phyloP scores from a whole-genome alignment of 1,140 invertebrate genomes.

The Homalodisca vitripennis region DNA sequence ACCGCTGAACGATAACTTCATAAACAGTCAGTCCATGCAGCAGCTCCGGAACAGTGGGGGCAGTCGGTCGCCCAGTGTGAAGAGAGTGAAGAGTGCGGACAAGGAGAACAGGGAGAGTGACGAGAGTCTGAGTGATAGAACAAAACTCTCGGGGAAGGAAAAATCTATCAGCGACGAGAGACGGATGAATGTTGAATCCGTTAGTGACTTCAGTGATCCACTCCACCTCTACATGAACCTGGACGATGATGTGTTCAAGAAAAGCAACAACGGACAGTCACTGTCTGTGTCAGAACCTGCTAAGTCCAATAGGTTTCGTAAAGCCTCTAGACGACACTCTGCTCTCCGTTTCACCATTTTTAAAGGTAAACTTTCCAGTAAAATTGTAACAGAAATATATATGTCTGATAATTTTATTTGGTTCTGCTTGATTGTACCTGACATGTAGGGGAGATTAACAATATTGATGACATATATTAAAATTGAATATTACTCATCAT shows the following conservation, averaged over 20 bases:
- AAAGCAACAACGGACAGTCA: conserved; percentile 40
- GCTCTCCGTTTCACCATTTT: conserved; percentile 83
- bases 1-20: background rate
- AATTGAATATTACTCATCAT: no score
- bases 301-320: conserved; percentile 66
- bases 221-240: conserved; percentile 63
- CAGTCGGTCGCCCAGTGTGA: no score
- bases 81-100: no score
- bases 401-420: no score
- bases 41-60: no score
- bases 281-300: conserved; percentile 59
- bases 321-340: conserved; percentile 70
- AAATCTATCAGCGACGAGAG: conserved; percentile 31
- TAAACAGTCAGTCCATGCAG: no score
- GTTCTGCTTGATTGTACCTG: no score
- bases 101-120: no score
- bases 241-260: conserved; percentile 55
- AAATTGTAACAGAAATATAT: conserved; percentile 3
- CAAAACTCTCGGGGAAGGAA: conserved; percentile 47
- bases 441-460: no score
- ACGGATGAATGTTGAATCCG: conserved; percentile 48
- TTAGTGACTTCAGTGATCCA: conserved; percentile 74
- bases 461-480: no score
- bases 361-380: conserved; percentile 49
- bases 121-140: no score